phyloP scores from a whole-genome alignment of 2,113 vertebrate genomes.

The Podocnemis expansa region DNA sequence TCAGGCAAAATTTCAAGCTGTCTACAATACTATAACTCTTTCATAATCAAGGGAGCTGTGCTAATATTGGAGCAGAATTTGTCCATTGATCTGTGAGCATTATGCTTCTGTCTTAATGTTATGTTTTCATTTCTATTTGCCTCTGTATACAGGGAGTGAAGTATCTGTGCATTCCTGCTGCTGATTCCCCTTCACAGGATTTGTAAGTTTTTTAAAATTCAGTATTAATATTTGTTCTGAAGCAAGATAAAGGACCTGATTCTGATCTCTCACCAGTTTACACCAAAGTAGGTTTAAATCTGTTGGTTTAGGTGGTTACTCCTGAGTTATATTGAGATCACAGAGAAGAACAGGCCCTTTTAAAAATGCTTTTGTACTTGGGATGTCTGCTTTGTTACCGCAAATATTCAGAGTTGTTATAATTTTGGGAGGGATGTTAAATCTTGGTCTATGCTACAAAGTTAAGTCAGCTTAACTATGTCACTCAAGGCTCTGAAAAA shows the following conservation, averaged over 20 bases:
- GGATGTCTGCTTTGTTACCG: not conserved
- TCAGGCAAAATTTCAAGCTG: not conserved
- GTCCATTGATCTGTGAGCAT: not conserved
- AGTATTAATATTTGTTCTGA: not conserved
- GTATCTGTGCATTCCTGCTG: constrained; percentile 92
- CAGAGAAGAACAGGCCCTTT: not conserved
- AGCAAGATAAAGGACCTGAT: not conserved
- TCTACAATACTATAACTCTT: not conserved
- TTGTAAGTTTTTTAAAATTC: constrained; percentile 82
- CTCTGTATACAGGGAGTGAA: constrained; percentile 88
- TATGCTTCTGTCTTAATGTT: not conserved
- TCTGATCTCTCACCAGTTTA: not conserved
- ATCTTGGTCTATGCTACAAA: not conserved
- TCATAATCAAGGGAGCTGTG: not conserved
- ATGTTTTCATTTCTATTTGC: constrained; percentile 32
- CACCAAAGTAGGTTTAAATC: not conserved
- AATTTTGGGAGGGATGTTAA: not conserved
- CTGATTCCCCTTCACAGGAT: constrained; percentile 91
- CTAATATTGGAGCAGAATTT: not conserved
- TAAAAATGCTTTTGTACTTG: not conserved
- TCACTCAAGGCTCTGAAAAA: not conserved
- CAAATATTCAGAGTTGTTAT: not conserved
- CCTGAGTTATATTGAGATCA: not conserved
- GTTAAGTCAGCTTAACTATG: not conserved
- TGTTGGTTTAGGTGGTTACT: fast-evolving